Conservation (phyloP, 2,113 vertebrate genomes). For the Cygnus buccinator region DNA sequence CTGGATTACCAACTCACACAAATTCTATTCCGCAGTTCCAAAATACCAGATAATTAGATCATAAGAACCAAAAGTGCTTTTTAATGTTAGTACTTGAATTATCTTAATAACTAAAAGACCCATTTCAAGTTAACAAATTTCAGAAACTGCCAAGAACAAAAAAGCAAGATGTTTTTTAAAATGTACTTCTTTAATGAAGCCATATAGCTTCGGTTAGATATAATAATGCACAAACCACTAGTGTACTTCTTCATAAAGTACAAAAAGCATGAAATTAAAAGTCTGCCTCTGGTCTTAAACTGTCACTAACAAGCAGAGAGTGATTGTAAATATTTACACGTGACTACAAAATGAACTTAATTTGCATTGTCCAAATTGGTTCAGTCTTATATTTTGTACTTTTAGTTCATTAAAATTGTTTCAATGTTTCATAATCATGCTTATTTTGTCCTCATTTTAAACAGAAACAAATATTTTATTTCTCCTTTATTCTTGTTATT, state of each 20-base stretch:
- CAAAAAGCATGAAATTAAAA: neutral
- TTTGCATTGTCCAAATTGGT: neutral
- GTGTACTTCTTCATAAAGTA: neutral
- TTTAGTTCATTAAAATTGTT: neutral
- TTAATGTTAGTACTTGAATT: neutral
- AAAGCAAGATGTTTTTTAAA: neutral
- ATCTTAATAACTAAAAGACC: neutral
- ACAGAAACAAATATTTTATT: neutral
- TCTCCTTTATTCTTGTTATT: neutral
- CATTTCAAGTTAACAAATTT: neutral
- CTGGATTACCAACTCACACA: neutral
- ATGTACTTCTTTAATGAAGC: neutral
- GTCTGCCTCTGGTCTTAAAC: neutral
- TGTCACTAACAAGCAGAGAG: neutral
- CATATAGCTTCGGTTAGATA: neutral
- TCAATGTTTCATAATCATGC: neutral
- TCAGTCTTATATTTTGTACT: neutral
- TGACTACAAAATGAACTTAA: neutral
- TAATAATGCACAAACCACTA: neutral
- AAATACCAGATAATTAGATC: too few relatives aligned
- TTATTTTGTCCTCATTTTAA: neutral
- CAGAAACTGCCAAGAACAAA: neutral
- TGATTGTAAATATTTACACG: neutral
- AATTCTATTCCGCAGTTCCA: neutral
- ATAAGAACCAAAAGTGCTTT: neutral